Percentiles rank a stretch among this genome's conserved stretches.
phyloP scores from a whole-genome alignment of 2,113 vertebrate species.

The Onychorhynchus coronatus region DNA sequence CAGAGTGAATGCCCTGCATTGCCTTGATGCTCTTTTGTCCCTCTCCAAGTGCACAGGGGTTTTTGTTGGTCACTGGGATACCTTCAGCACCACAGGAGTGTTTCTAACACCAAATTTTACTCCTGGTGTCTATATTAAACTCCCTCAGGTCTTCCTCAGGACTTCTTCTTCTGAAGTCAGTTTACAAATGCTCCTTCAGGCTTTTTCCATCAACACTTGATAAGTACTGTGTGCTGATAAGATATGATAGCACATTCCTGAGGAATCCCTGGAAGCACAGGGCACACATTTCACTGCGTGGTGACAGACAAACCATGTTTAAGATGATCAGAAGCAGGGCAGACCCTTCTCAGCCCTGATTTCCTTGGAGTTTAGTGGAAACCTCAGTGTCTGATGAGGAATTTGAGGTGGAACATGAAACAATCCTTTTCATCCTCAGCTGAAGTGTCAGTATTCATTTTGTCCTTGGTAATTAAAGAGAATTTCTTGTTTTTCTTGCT shows the following conservation, averaged over 20 bases:
- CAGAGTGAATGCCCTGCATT: background rate
- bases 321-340: background rate
- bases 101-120: slow-evolving; percentile 29
- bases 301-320: background rate
- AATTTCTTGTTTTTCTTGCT: background rate
- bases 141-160: background rate
- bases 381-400: background rate
- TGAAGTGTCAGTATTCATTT: background rate
- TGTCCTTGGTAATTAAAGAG: background rate
- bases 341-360: background rate
- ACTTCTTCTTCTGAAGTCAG: background rate
- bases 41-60: background rate
- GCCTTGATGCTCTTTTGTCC: background rate
- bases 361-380: background rate
- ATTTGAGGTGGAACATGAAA: background rate
- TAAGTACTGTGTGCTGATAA: background rate
- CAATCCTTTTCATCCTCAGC: background rate
- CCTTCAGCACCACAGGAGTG: background rate
- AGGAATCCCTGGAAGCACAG: background rate
- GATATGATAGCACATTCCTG: background rate
- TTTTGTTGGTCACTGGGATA: background rate
- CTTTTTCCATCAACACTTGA: slow-evolving; percentile 3
- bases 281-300: background rate
- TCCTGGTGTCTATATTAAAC: slow-evolving; percentile 8
- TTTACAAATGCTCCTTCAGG: slow-evolving; percentile 27